phyloP scores from a whole-genome alignment of 2,888 invertebrate genomes.

The Monoplex corrugatus region DNA sequence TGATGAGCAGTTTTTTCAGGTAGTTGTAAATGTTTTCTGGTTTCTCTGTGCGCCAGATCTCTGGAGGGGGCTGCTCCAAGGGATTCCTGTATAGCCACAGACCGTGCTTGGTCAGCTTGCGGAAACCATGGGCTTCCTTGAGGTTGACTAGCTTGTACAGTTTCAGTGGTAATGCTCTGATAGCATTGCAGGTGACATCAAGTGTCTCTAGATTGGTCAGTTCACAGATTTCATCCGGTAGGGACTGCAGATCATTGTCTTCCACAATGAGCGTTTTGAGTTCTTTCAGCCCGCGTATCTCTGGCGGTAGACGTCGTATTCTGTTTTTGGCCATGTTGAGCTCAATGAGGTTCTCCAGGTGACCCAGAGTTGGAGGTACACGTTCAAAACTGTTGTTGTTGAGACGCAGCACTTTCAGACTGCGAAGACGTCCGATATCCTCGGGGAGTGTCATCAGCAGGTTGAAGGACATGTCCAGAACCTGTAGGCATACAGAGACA shows the following conservation, averaged over 20 bases:
- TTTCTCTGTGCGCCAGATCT: slow-evolving; percentile 79
- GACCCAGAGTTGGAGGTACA: slow-evolving; percentile 73
- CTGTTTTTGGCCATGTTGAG: slow-evolving; percentile 76
- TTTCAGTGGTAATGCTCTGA: slow-evolving; percentile 74
- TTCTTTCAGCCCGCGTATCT: slow-evolving; percentile 73
- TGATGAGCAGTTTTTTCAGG: slow-evolving; percentile 75
- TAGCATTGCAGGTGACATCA: slow-evolving; percentile 77
- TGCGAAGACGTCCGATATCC: slow-evolving; percentile 71
- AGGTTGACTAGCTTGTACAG: slow-evolving; percentile 75
- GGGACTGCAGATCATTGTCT: slow-evolving; percentile 70
- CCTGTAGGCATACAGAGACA: neutral
- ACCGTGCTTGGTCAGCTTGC: slow-evolving; percentile 76
- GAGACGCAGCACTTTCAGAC: slow-evolving; percentile 70
- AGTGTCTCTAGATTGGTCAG: slow-evolving; percentile 77
- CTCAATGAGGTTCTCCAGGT: slow-evolving; percentile 72
- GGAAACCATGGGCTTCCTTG: slow-evolving; percentile 76
- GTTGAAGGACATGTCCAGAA: slow-evolving; percentile 78
- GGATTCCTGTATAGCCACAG: slow-evolving; percentile 81
- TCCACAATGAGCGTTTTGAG: slow-evolving; percentile 72
- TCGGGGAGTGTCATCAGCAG: slow-evolving; percentile 74
- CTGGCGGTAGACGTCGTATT: slow-evolving; percentile 71
- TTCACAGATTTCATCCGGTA: slow-evolving; percentile 78
- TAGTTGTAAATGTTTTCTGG: slow-evolving; percentile 77
- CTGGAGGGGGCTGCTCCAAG: slow-evolving; percentile 77
- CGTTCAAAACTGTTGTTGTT: slow-evolving; percentile 73